Evolutionary conservation across 2,113 vertebrate species (phyloP).

Genomic region (Neolamprologus falcicula): DNA sequence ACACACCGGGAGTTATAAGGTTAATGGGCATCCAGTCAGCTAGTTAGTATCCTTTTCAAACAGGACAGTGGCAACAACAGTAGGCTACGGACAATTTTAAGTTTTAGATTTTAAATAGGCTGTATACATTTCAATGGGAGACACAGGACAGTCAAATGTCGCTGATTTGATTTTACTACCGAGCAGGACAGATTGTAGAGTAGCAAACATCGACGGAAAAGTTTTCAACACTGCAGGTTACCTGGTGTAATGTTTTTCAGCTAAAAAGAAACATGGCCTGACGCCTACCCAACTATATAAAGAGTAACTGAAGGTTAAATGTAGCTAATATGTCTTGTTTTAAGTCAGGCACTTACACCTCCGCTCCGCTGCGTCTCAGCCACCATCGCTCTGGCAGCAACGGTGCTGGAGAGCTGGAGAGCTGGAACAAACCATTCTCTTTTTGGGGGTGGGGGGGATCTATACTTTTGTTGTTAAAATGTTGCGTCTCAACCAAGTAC

Average conservation of each 20-base stretch:
- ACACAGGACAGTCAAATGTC: not conserved
- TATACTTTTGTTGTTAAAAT: not conserved
- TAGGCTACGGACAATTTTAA: rapidly evolving
- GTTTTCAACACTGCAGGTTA: not conserved
- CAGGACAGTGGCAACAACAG: no score
- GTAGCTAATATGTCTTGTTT: not conserved
- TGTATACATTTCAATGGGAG: no score
- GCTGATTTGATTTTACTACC: not conserved
- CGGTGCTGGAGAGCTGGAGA: rapidly evolving
- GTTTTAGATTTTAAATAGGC: no score
- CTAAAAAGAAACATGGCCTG: not conserved
- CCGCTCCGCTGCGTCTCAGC: not conserved
- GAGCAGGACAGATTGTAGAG: rapidly evolving
- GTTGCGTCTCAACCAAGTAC: not conserved
- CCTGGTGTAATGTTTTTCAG: not conserved
- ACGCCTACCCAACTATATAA: not conserved
- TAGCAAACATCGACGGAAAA: not conserved
- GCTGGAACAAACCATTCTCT: not conserved
- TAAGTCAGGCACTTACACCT: not conserved
- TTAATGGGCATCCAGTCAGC: no score
- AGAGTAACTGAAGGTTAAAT: not conserved
- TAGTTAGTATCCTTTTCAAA: no score
- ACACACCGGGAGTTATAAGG: rapidly evolving
- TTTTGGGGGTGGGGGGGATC: not conserved
- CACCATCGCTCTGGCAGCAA: not conserved